Evolutionary conservation across 2,888 invertebrate genomes (phyloP), one percentile per base, ranked within the genome.

Genomic region (Cinara cedri): DNA sequence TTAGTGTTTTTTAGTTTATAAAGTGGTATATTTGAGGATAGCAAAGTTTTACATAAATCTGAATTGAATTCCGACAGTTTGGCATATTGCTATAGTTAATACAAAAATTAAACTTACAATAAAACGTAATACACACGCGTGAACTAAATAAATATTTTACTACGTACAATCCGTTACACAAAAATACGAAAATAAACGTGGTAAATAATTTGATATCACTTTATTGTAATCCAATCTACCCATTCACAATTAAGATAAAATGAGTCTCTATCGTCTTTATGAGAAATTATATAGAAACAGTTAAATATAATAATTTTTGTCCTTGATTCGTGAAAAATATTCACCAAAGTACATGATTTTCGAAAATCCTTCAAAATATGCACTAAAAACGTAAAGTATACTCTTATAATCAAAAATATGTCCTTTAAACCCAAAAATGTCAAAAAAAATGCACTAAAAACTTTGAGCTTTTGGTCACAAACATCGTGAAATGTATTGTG

Each of bases 1-100:
- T 60, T 24, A 26, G 26, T 60, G 16, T 60, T 60, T 60, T 54
- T 60, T 16, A 60, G 60, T 60, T 60, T 60, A 60, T 60, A 60
- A 16, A 60, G 60, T 60, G 16, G 60, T 26, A 60, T 26, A 60
- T 60, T 60, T 26, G 60, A 24, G 26, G 26, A 60, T 26, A 60
- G 14, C 26, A 60, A 60, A 24, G 60, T 26, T 60, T 60, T 26
- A 60, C 60, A 60, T 60, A 60, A 60, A 14, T 60, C 26, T 60
- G 55, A 24, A 60, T 60, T 60, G 16, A 60, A 60, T 60, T 60
- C 42, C 21, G 34, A 34, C 42, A 62, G n/a, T 62, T 62, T 55
- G 13, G 49, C 13, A 49, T 49, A 49, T 49, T 49, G 49, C 14
- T 55, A 55, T 19, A 19, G 19, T 55, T 24, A 24, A 21, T 57